phyloP scores from a whole-genome alignment of 2,113 vertebrate genomes.

The Tor tambroides region DNA sequence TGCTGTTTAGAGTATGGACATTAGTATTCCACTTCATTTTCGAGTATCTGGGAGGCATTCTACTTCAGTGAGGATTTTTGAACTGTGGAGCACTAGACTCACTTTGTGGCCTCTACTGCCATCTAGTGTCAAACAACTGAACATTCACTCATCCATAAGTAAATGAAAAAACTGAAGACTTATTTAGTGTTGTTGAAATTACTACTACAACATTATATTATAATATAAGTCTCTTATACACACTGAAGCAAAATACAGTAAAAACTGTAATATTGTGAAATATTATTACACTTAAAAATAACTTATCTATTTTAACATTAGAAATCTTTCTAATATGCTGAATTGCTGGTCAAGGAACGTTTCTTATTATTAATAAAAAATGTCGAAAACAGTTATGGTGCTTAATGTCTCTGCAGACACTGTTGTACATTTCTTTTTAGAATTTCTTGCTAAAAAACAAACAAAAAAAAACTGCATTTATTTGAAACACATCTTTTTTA shows the following conservation, averaged over 20 bases:
- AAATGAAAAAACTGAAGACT: background rate
- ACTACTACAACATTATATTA: no score
- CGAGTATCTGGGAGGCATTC: background rate
- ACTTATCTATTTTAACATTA: background rate
- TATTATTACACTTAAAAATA: no score
- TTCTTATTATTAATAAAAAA: background rate
- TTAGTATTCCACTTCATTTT: background rate
- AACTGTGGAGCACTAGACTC: background rate
- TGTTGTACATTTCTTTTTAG: no score
- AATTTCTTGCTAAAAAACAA: no score
- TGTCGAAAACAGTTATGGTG: background rate
- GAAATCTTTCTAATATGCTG: background rate
- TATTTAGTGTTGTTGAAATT: no score
- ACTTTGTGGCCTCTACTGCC: background rate
- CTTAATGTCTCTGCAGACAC: no score
- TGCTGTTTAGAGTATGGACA: background rate
- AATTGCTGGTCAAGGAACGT: background rate
- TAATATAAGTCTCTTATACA: no score
- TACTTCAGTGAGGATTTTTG: background rate
- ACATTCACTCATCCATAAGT: background rate
- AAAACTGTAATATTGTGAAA: no score
- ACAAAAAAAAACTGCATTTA: no score
- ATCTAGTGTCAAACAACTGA: background rate
- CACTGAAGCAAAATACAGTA: background rate
- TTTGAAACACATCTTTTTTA: background rate